Percentiles rank a stretch among this genome's conserved stretches.
Conservation (phyloP, 2,888 invertebrate species). For the Hemicrepidius hirtus region DNA sequence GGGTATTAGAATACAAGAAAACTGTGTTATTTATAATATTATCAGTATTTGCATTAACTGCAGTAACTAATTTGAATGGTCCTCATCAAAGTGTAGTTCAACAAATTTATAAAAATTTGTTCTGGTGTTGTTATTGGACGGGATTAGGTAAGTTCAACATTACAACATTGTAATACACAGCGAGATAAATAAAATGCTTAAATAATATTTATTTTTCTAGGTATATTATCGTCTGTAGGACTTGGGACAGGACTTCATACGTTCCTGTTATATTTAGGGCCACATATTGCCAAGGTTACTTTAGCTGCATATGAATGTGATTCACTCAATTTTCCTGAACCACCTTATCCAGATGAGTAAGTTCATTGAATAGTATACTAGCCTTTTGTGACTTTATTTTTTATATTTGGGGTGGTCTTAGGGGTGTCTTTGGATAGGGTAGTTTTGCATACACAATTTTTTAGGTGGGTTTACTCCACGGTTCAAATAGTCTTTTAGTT, state of each 20-base stretch:
- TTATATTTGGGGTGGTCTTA: neutral
- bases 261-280: constrained; percentile 98
- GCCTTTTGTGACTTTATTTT: too few relatives aligned
- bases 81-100: constrained; percentile 79
- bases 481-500: too few relatives aligned
- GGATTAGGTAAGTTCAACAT: constrained; percentile 65
- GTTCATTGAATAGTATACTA: constrained; percentile 64
- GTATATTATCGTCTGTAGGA: constrained; percentile 97
- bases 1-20: constrained; percentile 78
- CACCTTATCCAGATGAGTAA: constrained; percentile 98
- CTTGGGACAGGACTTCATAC: constrained; percentile 99
- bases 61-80: constrained; percentile 78
- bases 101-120: constrained; percentile 70
- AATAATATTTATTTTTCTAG: constrained; percentile 70
- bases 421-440: too few relatives aligned
- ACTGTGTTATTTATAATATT: constrained; percentile 74
- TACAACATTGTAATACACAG: too few relatives aligned
- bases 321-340: constrained; percentile 94
- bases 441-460: too few relatives aligned
- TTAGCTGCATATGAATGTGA: constrained; percentile 98
- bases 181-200: too few relatives aligned
- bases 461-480: too few relatives aligned
- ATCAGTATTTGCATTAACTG: constrained; percentile 72
- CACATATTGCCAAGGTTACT: constrained; percentile 98
- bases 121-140: constrained; percentile 71